Base-by-base conservation (phyloP, 1,140 invertebrate genomes). In the Drosophila nebulosa region DNA sequence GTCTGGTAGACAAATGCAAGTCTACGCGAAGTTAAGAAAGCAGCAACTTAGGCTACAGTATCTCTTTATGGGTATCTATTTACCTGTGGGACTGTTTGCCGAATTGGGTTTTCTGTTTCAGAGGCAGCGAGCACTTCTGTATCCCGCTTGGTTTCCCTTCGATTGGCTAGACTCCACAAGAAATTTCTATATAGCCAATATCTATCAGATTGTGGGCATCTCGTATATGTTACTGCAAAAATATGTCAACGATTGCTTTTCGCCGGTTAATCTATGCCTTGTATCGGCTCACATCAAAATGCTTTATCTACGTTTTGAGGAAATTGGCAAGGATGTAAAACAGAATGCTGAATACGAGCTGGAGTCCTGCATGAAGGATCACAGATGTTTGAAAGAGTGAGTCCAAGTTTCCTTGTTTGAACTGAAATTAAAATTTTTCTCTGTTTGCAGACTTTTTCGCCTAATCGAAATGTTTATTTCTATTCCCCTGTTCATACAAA, bases 101-200 rank as follows among this genome's bases (percentile, higher is more conserved):
- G 88, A 90, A 42, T 51, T 88, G 5, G 53, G 60, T 1, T 72
- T 89, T 2, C 9, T 90, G 0, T 69, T 69, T 9, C 56, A 89
- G 57, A 52, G 66, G 1, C 51, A 79, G 5, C 64, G 64, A 0
- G 57, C 55, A 2, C 62, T 89, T 6, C 57, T 90, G 39, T 86
- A 90, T 58, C 89, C 84, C 1, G 89, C 69, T 16, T 83, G 76
- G 74, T 84, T 90, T 24, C 89, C 89, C 12, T 89, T 89, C 24
- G 80, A 90, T 50, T 90, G 80, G 78, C 30, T 51, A 0, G 22
- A 66, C 9, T 71, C 69, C 1, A 60, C 57, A 0, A 22, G 58
- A 0, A 75, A 75, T 21, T 89, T 62, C 36, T 84, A 69, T 16
- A 36, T 76, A 4, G 76, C 81, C 4, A 64, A 90, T 35, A 26